phyloP scores from a whole-genome alignment of 2,888 invertebrate genomes.

The Psylliodes chrysocephalus region DNA sequence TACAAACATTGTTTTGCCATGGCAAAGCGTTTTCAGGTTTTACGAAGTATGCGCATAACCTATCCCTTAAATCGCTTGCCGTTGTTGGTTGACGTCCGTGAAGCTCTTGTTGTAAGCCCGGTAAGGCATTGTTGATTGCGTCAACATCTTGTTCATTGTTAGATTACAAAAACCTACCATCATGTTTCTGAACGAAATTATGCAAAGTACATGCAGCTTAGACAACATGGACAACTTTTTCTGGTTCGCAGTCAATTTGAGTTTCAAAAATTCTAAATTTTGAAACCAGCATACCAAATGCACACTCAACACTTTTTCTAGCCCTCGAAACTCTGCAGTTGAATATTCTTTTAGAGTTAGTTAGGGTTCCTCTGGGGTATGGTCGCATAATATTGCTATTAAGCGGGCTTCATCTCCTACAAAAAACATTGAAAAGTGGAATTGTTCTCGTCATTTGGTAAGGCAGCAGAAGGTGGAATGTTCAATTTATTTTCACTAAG shows the following conservation, averaged over 20 bases:
- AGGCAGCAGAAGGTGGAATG: no score
- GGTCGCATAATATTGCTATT: slow-evolving; percentile 4
- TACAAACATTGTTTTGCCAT: slow-evolving; percentile 37
- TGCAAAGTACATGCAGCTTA: slow-evolving; percentile 10
- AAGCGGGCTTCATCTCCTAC: slow-evolving; percentile 9
- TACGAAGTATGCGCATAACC: no score
- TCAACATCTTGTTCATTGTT: slow-evolving; percentile 29
- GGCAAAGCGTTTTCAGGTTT: no score
- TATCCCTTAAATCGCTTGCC: no score
- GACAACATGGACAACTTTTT: no score
- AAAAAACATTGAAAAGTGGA: slow-evolving; percentile 10
- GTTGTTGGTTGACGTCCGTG: no score
- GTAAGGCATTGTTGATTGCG: slow-evolving; percentile 30
- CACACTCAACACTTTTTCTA: no score
- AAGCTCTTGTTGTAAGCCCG: slow-evolving; percentile 22
- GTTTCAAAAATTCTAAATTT: slow-evolving; percentile 34
- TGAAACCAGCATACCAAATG: no score
- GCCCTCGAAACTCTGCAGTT: no score
- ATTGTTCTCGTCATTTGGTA: no score
- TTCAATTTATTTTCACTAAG: no score
- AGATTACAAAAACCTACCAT: slow-evolving; percentile 34
- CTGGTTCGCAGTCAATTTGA: slow-evolving; percentile 31
- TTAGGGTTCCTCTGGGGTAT: no score
- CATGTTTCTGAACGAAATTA: slow-evolving; percentile 34
- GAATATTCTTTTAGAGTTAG: slow-evolving; percentile 37